Conservation (phyloP, 2,888 invertebrate species). For the Drosophila merina region DNA sequence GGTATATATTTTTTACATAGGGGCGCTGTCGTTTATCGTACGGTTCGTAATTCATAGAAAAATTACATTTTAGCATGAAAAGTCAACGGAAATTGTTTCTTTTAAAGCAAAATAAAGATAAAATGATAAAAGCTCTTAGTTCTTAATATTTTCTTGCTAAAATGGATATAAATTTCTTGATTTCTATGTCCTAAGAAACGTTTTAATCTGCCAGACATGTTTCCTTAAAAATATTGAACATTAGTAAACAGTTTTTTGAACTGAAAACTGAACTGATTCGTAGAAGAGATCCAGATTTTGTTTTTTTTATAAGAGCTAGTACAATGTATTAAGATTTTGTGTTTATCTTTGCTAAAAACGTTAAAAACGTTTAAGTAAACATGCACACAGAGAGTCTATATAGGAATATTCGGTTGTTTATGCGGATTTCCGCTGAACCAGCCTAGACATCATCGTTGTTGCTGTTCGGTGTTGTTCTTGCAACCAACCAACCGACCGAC, state of each 20-base stretch:
- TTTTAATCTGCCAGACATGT: neutral
- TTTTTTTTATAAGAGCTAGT: constrained; percentile 55
- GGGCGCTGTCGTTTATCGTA: too few species aligned
- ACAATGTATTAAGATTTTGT: constrained; percentile 56
- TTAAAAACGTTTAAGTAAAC: constrained; percentile 73
- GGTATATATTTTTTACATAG: too few species aligned
- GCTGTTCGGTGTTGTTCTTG: constrained; percentile 31
- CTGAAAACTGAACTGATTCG: constrained; percentile 21
- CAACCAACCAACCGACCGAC: constrained; percentile 17
- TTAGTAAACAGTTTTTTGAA: neutral
- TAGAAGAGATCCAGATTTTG: constrained; percentile 3
- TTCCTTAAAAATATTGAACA: too few species aligned
- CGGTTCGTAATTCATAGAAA: too few species aligned
- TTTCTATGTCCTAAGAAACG: too few species aligned
- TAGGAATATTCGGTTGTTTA: constrained; percentile 71
- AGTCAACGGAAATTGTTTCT: too few species aligned
- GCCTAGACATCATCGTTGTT: constrained; percentile 49
- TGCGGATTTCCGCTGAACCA: constrained; percentile 78
- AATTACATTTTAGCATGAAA: too few species aligned
- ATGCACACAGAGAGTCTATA: constrained; percentile 31
- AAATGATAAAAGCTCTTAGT: too few species aligned
- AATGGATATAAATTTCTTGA: too few species aligned
- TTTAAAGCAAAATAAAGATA: too few species aligned
- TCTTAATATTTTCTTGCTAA: too few species aligned
- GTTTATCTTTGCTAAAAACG: constrained; percentile 61